These are phyloP conservation scores for Metopia argyrocephala DNA, from an alignment of 2,888 invertebrate genomes.

Conservation along the genomic window DNA sequence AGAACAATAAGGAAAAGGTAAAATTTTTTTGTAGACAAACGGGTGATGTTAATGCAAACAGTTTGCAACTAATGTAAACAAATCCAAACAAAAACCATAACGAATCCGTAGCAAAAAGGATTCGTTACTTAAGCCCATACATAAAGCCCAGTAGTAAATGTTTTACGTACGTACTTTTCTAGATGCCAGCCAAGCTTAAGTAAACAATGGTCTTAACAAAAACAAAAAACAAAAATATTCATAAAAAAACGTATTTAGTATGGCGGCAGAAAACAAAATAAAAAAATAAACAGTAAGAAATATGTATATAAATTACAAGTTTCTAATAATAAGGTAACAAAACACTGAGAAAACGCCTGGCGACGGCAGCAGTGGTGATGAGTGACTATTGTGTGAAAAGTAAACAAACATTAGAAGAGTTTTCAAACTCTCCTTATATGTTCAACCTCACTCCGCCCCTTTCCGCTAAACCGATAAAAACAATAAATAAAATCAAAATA, in stretches of 20 bases:
- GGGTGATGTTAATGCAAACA: slow-evolving; percentile 62
- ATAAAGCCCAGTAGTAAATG: slow-evolving; percentile 40
- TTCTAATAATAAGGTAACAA: slow-evolving; percentile 63
- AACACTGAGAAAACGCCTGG: slow-evolving; percentile 53
- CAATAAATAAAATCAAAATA: slow-evolving; percentile 26
- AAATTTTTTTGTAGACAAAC: slow-evolving; percentile 20
- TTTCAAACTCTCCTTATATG: slow-evolving; percentile 37
- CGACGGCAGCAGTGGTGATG: slow-evolving; percentile 26
- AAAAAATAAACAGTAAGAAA: slow-evolving; percentile 28
- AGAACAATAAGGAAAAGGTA: slow-evolving; percentile 13
- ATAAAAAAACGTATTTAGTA: slow-evolving; percentile 33
- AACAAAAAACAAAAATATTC: slow-evolving; percentile 1
- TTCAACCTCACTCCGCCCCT: slow-evolving; percentile 22
- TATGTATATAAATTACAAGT: slow-evolving; percentile 60
- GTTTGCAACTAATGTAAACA: slow-evolving; percentile 70
- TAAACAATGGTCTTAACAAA: slow-evolving; percentile 45
- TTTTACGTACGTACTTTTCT: slow-evolving; percentile 31
- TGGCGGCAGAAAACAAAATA: slow-evolving; percentile 38
- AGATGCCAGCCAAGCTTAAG: slow-evolving; percentile 41
- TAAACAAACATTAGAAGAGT: slow-evolving; percentile 61
- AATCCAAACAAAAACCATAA: slow-evolving; percentile 67
- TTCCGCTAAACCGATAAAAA: slow-evolving; percentile 16
- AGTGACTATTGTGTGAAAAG: slow-evolving; percentile 58
- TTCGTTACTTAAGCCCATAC: slow-evolving; percentile 57
- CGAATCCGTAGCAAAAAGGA: slow-evolving; percentile 65